phyloP scores from a whole-genome alignment of 2,113 vertebrate species.

The Ptilonorhynchus violaceus region DNA sequence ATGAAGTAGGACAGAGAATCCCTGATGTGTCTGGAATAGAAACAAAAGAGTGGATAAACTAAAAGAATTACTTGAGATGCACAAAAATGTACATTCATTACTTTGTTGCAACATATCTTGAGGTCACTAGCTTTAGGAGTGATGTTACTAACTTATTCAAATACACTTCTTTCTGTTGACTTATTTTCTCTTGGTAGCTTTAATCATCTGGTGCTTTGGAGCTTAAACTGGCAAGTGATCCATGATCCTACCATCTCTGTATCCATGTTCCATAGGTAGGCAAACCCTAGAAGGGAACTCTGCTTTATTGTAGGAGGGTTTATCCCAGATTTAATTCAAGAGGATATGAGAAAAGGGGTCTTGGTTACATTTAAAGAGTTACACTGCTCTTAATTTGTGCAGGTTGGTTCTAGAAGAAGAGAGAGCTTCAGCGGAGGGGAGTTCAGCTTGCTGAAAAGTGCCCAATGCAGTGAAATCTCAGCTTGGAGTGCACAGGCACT shows the following conservation, averaged over 20 bases:
- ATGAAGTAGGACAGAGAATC: background rate
- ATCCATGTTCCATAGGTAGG: background rate
- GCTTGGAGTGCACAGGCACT: background rate
- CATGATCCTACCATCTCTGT: background rate
- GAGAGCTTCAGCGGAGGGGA: background rate
- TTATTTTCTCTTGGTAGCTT: background rate
- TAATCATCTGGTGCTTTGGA: background rate
- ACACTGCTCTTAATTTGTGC: background rate
- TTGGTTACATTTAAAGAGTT: background rate
- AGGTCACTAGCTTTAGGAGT: background rate
- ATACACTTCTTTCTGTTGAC: background rate
- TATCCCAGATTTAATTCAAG: background rate
- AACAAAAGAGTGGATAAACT: background rate
- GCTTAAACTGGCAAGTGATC: background rate
- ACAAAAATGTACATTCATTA: background rate
- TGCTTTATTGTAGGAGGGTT: background rate
- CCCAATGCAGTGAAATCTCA: background rate
- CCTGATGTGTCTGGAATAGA: background rate
- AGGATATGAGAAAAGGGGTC: background rate
- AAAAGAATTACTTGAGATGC: background rate
- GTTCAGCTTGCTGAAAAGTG: background rate
- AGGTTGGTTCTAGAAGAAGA: background rate
- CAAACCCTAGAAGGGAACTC: background rate
- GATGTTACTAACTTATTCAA: background rate
- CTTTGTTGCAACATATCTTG: background rate